Evolutionary conservation across 2,113 vertebrate genomes (phyloP).

Genomic region (Rhinolophus ferrumequinum): DNA sequence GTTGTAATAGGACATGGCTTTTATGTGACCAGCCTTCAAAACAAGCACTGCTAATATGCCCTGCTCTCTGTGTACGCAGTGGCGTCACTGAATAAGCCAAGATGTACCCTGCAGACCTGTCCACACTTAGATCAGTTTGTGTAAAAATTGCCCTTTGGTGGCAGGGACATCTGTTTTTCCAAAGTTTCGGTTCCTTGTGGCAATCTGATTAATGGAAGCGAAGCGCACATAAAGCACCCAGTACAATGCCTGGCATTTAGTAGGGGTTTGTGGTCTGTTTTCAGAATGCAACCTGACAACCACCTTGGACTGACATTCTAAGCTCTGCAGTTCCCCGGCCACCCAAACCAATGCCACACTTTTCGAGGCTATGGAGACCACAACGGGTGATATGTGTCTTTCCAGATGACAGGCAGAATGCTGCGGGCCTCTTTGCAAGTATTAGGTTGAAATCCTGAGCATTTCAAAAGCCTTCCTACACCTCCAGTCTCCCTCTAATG

Average conservation of each 20-base stretch:
- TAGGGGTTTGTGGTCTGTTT: constrained; percentile 31
- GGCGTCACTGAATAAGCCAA: neutral
- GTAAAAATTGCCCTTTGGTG: constrained; percentile 53
- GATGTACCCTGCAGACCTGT: neutral
- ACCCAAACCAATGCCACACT: neutral
- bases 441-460: constrained; percentile 24
- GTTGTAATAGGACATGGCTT: neutral
- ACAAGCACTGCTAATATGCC: neutral
- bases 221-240: neutral
- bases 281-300: neutral
- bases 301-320: neutral
- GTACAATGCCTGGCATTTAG: neutral
- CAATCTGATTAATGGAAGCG: constrained; percentile 50
- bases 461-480: constrained; percentile 30
- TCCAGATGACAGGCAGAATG: neutral
- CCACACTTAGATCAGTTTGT: neutral
- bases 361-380: neutral
- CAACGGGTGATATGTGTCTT: neutral
- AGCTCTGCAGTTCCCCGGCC: neutral
- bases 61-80: neutral
- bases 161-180: constrained; percentile 40
- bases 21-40: constrained; percentile 21
- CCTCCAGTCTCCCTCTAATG: constrained; percentile 38
- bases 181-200: constrained; percentile 32
- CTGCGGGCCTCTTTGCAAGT: neutral